These are phyloP conservation scores for Nasalis larvatus DNA, from an alignment of 2,113 vertebrate genomes.

Conservation along the genomic window DNA sequence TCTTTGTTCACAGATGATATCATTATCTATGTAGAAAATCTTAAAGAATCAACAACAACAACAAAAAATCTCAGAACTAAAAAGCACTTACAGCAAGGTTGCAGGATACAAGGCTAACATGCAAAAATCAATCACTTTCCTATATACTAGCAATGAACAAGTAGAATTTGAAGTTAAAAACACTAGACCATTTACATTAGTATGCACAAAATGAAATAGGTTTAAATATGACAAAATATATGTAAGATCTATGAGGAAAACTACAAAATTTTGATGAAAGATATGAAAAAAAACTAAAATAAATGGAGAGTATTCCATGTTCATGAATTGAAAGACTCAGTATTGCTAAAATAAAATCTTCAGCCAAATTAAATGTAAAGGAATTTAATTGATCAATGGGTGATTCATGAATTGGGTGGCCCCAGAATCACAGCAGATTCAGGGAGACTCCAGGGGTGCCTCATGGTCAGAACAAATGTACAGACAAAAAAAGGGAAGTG, in stretches of 20 bases:
- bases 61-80: neutral
- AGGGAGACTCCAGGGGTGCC: too few relatives aligned
- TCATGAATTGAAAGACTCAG: neutral
- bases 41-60: neutral
- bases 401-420: too few relatives aligned
- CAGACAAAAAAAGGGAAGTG: too few relatives aligned
- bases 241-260: neutral
- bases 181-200: neutral
- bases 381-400: too few relatives aligned
- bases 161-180: neutral
- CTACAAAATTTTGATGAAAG: neutral
- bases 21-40: neutral
- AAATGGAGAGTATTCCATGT: neutral
- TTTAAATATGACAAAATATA: neutral
- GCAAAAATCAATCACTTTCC: neutral
- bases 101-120: neutral
- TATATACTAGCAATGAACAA: neutral
- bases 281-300: neutral
- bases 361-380: too few relatives aligned
- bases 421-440: too few relatives aligned
- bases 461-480: too few relatives aligned
- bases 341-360: too few relatives aligned
- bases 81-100: neutral
- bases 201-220: neutral
- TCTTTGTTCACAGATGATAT: neutral